Evolutionary conservation across 2,113 vertebrate genomes (phyloP).

Genomic region (Pelmatolapia mariae): DNA sequence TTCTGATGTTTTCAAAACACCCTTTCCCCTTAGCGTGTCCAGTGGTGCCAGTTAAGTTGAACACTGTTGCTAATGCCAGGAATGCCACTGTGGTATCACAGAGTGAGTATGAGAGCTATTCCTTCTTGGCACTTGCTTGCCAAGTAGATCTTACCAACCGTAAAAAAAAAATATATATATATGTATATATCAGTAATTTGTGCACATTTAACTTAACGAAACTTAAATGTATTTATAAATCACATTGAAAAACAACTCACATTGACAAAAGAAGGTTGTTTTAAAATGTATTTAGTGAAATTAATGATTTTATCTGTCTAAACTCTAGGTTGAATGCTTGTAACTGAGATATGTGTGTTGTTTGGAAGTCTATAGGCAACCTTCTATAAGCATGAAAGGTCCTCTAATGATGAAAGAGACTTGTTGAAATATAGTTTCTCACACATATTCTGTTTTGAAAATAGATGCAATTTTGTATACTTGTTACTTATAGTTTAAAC

Average conservation of each 20-base stretch:
- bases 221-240: not conserved
- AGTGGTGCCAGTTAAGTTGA: not conserved
- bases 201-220: not conserved
- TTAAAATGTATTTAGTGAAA: not conserved
- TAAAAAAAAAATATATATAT: not conserved
- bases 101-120: not conserved
- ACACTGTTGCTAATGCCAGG: not conserved
- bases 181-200: not conserved
- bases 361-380: not conserved
- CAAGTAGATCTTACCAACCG: rapidly evolving
- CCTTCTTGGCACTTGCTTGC: not conserved
- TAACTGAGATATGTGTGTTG: not conserved
- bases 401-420: not conserved
- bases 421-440: not conserved
- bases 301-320: not conserved
- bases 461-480: not conserved
- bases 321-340: not conserved
- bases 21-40: not conserved
- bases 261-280: not conserved
- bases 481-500: not conserved
- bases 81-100: not conserved
- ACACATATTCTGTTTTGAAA: not conserved
- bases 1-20: not conserved
- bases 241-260: not conserved
- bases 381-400: not conserved